phyloP scores from a whole-genome alignment of 2,888 invertebrate species.

The Sturmia bella region DNA sequence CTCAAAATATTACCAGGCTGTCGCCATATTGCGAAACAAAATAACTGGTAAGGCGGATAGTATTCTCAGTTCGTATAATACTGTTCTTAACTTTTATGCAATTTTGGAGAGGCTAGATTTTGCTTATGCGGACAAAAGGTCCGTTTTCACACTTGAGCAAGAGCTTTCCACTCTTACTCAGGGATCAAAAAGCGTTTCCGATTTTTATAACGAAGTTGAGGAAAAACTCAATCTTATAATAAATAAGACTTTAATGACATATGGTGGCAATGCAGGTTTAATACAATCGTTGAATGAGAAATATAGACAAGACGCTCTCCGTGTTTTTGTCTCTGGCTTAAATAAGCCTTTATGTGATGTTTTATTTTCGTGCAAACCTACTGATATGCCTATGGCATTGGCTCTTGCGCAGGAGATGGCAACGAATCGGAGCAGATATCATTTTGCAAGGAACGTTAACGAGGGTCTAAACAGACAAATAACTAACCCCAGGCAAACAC shows the following conservation, averaged over 20 bases:
- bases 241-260: background rate
- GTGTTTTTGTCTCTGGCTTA: constrained; percentile 2
- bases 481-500: too few relatives aligned
- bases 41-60: too few relatives aligned
- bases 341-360: constrained; percentile 20
- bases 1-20: background rate
- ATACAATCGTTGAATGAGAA: constrained; percentile 8
- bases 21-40: too few relatives aligned
- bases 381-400: constrained; percentile 23
- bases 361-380: constrained; percentile 15
- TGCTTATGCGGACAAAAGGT: constrained; percentile 10
- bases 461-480: background rate
- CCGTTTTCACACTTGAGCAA: background rate
- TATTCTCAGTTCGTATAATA: background rate
- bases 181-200: background rate
- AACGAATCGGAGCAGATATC: constrained; percentile 18
- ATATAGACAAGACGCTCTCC: constrained; percentile 15
- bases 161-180: background rate
- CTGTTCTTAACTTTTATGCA: constrained; percentile 9
- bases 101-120: background rate
- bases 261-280: background rate
- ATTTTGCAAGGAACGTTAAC: background rate
- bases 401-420: constrained; percentile 11
- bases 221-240: background rate
- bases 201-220: background rate